These are phyloP conservation scores for Pantherophis vulpinus DNA, from an alignment of 2,797 vertebrate species.

Conservation along the genomic window DNA sequence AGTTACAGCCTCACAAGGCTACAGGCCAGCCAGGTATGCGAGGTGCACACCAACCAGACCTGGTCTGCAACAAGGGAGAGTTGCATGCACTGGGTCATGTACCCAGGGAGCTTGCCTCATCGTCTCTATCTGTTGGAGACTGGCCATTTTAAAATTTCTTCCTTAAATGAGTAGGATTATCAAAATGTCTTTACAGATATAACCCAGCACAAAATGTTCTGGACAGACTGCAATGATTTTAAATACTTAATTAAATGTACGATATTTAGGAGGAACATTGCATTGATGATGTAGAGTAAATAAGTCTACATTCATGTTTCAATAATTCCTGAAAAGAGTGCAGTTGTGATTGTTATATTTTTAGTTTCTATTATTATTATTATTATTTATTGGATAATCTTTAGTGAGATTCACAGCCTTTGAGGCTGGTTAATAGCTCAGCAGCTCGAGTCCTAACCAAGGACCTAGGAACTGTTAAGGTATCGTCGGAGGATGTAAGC, in stretches of 20 bases:
- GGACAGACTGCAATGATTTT: neutral
- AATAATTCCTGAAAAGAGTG: neutral
- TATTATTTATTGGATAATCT: too few relatives aligned
- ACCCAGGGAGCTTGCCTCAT: neutral
- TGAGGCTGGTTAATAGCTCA: too few relatives aligned
- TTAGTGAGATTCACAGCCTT: too few relatives aligned
- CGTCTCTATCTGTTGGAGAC: neutral
- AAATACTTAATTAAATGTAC: neutral
- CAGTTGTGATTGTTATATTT: neutral
- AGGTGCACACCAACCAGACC: neutral
- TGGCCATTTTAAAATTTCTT: neutral
- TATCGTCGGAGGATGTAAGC: too few relatives aligned
- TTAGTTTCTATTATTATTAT: neutral
- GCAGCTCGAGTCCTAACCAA: too few relatives aligned
- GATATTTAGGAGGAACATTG: slow-evolving; percentile 18
- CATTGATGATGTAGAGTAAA: slow-evolving; percentile 19
- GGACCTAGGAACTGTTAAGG: too few relatives aligned
- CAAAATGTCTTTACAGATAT: neutral
- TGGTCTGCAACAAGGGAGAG: neutral
- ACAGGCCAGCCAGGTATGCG: neutral
- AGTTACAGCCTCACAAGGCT: neutral
- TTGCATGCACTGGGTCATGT: neutral
- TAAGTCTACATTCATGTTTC: slow-evolving; percentile 13
- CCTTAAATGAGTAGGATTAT: neutral
- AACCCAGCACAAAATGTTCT: neutral